Base-by-base conservation (phyloP, 2,888 invertebrate species). In the Eilema caniola region DNA sequence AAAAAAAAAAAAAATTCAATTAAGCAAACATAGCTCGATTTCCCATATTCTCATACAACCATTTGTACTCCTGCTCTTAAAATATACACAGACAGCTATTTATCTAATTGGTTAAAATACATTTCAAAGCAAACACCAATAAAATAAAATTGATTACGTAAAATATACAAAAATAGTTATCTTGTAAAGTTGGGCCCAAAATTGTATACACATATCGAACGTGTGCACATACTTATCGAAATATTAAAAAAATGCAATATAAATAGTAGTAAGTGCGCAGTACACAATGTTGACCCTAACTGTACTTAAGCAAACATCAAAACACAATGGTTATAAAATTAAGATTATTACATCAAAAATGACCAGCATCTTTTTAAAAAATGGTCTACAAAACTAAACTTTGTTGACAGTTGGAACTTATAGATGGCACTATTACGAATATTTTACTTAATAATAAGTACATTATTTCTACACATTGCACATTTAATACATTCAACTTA, bases 301-400 rank as follows among this genome's bases (percentile, higher is more conserved):
- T 80, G 71, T 80, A 82, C 68, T 67, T 76, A 72, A 71, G 37
- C 62, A 74, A 81, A 81, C 71, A 78, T 69, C 63, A 71, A 82
- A 68, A 71, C 66, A 65, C 62, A 77, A 71, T 70, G 67, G 69
- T 10, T 69, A 72, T 66, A 67, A 63, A 76, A 72, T 69, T 69
- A 78, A 74, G 66, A 65, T 70, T 72, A 70, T 70, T 76, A 76
- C 66, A 76, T 59, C 61, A 74, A 73, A 73, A 87, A 88, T 88
- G 88, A 82, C 88, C 88, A 88, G 88, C 87, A 86, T 89, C 81
- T 86, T 83, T 70, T 63, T 71, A 53, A 73, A 66, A 69, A 77
- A 69, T 70, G 68, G 73, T 71, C 41, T 74, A 78, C 37, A 68
- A 63, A 78, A 76, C 69, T 71, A 73, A 69, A 69, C 64, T 76